These are phyloP conservation scores for Melikaiella ostensackeni DNA, from an alignment of 2,888 invertebrate genomes.

Conservation along the genomic window DNA sequence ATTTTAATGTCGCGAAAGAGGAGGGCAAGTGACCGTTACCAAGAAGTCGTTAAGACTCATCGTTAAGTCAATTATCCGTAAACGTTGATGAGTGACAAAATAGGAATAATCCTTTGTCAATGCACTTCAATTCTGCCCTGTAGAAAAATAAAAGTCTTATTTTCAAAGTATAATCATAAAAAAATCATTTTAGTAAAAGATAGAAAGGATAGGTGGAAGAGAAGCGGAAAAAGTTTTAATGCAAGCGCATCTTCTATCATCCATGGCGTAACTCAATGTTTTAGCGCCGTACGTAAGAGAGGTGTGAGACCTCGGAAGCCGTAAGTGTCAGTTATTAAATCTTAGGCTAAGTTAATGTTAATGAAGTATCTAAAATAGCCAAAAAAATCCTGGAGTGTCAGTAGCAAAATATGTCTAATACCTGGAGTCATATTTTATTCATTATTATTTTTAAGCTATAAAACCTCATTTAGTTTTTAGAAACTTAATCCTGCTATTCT, in stretches of 20 bases:
- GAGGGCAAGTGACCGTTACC: conserved; percentile 57
- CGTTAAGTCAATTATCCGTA: conserved; percentile 67
- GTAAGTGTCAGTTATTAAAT: conserved; percentile 22
- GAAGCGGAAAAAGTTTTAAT: not conserved
- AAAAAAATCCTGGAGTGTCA: not conserved
- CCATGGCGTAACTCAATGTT: not conserved
- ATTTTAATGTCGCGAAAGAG: conserved; percentile 19
- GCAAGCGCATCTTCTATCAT: not conserved
- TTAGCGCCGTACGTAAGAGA: not conserved
- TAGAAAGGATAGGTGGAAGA: not conserved
- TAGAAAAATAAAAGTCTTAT: not conserved
- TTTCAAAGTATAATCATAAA: too few relatives aligned
- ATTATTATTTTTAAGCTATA: not conserved
- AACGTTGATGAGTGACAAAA: conserved; percentile 56
- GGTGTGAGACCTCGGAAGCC: conserved; percentile 5
- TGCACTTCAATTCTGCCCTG: not conserved
- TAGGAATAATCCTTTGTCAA: conserved; percentile 13
- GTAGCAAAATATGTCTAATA: not conserved
- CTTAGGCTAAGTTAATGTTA: conserved; percentile 8
- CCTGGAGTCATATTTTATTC: not conserved
- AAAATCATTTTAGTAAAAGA: too few relatives aligned
- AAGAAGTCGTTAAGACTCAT: conserved; percentile 66
- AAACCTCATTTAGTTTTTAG: not conserved
- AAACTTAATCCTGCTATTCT: not conserved
- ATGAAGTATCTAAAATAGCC: not conserved